Evolutionary conservation across 2,888 invertebrate species (phyloP), one percentile per base, ranked within the genome.

Genomic region (Drosophila kokeensis): DNA sequence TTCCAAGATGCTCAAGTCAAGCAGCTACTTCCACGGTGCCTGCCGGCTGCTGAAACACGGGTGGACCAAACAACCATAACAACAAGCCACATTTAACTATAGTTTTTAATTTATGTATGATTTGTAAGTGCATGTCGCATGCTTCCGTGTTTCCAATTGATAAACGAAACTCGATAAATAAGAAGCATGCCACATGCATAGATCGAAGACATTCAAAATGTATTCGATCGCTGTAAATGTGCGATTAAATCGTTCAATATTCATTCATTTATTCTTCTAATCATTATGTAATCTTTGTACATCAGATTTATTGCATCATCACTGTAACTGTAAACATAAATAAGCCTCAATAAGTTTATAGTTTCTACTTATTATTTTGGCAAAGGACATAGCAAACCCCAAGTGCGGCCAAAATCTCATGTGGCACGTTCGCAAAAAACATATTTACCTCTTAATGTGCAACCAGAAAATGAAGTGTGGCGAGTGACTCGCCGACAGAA

Each of bases 361-460:
- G 27, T 40, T 45, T 45, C n/a, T 18, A 57, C 68, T 38, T 72
- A 76, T 60, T 64, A 48, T 71, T 67, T 83, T 82, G 79, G 84
- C 82, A 64, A 24, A 70, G 73, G 70, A 70, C 61, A 45, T 45
- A 8, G 58, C 53, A 65, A 54, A 49, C 36, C 72, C 70, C 81
- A 77, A 81, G 49, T 85, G 84, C 71, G 79, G 84, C 84, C 84
- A 89, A 87, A 83, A 82, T 69, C 70, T 79, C 79, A 79, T 73
- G 83, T 77, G 79, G 69, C 77, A 70, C 72, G 73, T 73, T 75
- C 62, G 67, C 81, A 75, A 79, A 24, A 45, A 45, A 85, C 83
- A 88, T 73, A 83, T 90, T 87, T 83, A 88, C 90, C 83, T 83
- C 83, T 81, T 79, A 87, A 67, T 83, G 82, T 79, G 87, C 84